phyloP scores from a whole-genome alignment of 2,797 vertebrate species.

The Ctenosaura bakeri region DNA sequence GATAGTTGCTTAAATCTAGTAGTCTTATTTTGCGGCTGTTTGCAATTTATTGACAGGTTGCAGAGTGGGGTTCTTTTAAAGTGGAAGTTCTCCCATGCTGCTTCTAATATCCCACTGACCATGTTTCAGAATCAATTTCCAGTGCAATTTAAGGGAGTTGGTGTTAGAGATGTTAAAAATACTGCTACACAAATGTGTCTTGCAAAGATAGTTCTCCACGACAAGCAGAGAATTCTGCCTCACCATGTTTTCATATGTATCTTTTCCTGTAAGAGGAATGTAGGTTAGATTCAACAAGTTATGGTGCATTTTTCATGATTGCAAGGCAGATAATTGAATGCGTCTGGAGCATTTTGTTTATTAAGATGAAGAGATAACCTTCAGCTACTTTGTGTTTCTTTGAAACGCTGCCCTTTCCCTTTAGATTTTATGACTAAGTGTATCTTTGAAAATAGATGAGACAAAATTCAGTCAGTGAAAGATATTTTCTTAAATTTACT shows the following conservation, averaged over 20 bases:
- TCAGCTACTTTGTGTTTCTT: background rate
- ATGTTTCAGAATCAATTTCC: constrained; percentile 1
- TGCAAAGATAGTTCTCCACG: background rate
- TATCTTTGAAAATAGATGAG: background rate
- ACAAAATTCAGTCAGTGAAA: background rate
- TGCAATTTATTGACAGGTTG: background rate
- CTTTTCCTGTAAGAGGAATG: background rate
- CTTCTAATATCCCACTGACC: background rate
- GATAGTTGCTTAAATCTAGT: too few species aligned
- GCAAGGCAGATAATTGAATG: background rate
- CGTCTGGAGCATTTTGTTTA: constrained; percentile 17
- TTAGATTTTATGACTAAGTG: constrained; percentile 20
- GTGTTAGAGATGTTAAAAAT: background rate
- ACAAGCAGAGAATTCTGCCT: background rate
- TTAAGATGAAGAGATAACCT: background rate
- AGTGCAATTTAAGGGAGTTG: background rate
- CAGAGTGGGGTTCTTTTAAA: background rate
- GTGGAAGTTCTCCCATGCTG: background rate
- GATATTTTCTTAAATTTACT: background rate
- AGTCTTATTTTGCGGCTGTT: too few species aligned
- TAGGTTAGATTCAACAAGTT: background rate
- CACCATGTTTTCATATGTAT: background rate
- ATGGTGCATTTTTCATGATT: background rate
- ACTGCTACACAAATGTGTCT: background rate
- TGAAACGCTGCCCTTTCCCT: background rate